Conservation (phyloP, 2,113 vertebrate species). For the Microcebus ravelobensis region DNA sequence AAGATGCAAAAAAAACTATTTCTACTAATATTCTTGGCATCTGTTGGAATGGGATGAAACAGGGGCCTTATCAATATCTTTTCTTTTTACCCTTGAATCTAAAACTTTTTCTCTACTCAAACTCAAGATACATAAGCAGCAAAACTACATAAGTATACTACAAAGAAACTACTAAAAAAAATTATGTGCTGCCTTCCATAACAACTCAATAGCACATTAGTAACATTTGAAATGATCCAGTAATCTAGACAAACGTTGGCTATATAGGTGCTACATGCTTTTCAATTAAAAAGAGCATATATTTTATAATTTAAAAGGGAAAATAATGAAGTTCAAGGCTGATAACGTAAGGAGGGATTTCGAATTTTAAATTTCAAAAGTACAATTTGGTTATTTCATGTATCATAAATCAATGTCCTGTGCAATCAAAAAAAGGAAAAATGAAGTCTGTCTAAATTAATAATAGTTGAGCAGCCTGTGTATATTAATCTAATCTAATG, state of each 20-base stretch:
- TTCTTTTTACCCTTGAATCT: neutral
- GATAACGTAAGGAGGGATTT: neutral
- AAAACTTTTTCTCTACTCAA: neutral
- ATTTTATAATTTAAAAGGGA: conserved; percentile 48
- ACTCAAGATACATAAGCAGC: neutral
- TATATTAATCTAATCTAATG: conserved; percentile 72
- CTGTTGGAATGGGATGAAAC: neutral
- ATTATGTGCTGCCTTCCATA: neutral
- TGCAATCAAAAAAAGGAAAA: conserved; percentile 72
- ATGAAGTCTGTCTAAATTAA: conserved; percentile 73
- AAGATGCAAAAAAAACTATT: neutral
- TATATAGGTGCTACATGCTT: neutral
- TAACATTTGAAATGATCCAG: neutral
- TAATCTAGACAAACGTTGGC: conserved; percentile 5
- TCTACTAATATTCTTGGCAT: neutral
- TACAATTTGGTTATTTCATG: conserved; percentile 59
- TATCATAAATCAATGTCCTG: conserved; percentile 64
- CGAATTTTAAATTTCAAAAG: conserved; percentile 59
- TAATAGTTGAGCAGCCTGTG: conserved; percentile 54
- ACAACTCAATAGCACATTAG: neutral
- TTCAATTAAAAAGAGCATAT: conserved; percentile 15
- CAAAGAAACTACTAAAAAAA: neutral
- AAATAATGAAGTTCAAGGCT: neutral
- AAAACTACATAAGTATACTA: neutral
- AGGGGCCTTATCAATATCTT: neutral